A percentile compares a stretch with the other conserved stretches of the same genome.
phyloP scores from a whole-genome alignment of 1,140 invertebrate genomes.

The Polyergus mexicanus region DNA sequence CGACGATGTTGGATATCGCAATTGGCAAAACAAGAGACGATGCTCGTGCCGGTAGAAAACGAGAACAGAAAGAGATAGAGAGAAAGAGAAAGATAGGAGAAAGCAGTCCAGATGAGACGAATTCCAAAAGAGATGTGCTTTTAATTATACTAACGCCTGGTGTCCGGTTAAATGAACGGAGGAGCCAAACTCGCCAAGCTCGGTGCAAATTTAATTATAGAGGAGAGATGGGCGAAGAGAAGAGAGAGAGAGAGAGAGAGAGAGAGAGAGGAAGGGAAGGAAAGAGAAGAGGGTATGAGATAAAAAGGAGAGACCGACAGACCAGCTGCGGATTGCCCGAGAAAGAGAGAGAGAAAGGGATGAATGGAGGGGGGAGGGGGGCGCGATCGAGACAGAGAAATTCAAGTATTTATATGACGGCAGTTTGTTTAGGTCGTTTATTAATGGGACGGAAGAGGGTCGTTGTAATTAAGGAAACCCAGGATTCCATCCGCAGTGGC shows the following conservation, averaged over 20 bases:
- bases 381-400: constrained; percentile 72
- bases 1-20: constrained; percentile 53
- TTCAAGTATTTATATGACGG: constrained; percentile 82
- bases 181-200: constrained; percentile 77
- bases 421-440: constrained; percentile 82
- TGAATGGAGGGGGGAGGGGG: no score
- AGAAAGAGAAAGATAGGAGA: not conserved
- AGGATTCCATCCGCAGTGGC: constrained; percentile 75
- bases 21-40: constrained; percentile 69
- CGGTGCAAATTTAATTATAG: constrained; percentile 84
- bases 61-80: not conserved
- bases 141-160: constrained; percentile 83
- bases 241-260: constrained; percentile 22
- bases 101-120: constrained; percentile 68
- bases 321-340: constrained; percentile 39
- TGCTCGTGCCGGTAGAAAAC: constrained; percentile 35
- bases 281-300: constrained; percentile 31
- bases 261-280: constrained; percentile 30
- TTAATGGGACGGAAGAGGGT: constrained; percentile 81
- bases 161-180: constrained; percentile 84
- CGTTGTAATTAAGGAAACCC: constrained; percentile 82
- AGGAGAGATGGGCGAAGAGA: constrained; percentile 53
- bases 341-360: constrained; percentile 28
- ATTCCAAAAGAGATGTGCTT: constrained; percentile 84
- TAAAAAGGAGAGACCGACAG: constrained; percentile 57